Evolutionary conservation across 2,113 vertebrate genomes (phyloP), one percentile per base, ranked within the genome.

Genomic region (Pomatostomus ruficeps): DNA sequence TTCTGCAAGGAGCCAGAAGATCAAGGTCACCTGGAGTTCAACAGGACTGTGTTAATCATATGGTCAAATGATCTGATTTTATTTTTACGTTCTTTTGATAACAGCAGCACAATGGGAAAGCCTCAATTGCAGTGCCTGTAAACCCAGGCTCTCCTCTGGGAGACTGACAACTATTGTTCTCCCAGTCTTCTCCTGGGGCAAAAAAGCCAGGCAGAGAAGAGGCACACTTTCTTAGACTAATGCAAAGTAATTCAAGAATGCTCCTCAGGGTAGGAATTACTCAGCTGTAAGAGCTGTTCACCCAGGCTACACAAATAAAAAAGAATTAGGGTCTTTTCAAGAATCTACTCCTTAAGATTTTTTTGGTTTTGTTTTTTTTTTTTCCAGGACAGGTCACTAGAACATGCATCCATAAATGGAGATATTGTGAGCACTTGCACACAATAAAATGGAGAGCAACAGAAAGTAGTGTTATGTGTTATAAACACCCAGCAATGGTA

Each of bases 231-330:
- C 91, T 87, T 94, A 85, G 94, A 85, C 95, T 93, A 88, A 91
- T 83, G 91, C 92, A 89, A 97, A 97, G 95, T 68, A 97, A 88
- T 93, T 91, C 85, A 97, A 73, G 90, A 91, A 89, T 94, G 77
- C 43, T 96, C 97, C 96, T 97, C 88, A 46, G 97, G 97, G 97
- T 21, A 97, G 21, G 80, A 96, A 94, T 91, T 92, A 94, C 22
- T 95, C 80, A 93, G 51, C 78, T 68, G 51, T 48, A 89, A 79
- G 62, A 94, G 92, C 49, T 90, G 91, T 91, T 96, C 95, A 94
- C 81, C 86, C 89, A 94, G 74, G 92, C 62, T 96, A 85, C 70
- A 93, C 67, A 95, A 95, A 95, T 61, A 49, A 85, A 91, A 95
- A 93, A 63, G 54, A 38, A 85, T 94, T 95, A 89, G 33, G 21